phyloP scores from a whole-genome alignment of 53 echinoderm and acorn worm species.

The Henricia sp. region DNA sequence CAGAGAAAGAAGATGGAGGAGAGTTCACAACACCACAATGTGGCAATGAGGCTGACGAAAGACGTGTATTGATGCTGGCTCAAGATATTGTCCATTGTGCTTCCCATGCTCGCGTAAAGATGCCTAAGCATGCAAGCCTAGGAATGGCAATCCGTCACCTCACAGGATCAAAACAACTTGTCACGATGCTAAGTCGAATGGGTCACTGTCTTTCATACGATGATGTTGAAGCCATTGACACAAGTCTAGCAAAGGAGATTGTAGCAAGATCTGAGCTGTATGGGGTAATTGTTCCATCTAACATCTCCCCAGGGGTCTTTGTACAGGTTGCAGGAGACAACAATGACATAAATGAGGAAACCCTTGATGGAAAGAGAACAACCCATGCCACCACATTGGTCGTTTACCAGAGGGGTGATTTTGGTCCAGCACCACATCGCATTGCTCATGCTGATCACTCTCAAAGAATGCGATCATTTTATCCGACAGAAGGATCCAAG shows the following conservation, averaged over 20 bases:
- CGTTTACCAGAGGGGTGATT: slow-evolving; percentile 31
- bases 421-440: not conserved
- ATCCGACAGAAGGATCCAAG: not conserved
- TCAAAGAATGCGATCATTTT: slow-evolving; percentile 8
- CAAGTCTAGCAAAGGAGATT: slow-evolving; percentile 42
- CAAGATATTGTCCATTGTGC: slow-evolving; percentile 2
- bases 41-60: too few species aligned
- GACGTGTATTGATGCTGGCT: not conserved
- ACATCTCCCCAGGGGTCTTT: slow-evolving; percentile 11
- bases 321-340: slow-evolving; percentile 59
- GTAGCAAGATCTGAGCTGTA: slow-evolving; percentile 27
- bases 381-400: slow-evolving; percentile 39
- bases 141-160: slow-evolving; percentile 38
- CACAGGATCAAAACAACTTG: slow-evolving; percentile 42
- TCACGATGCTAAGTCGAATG: slow-evolving; percentile 51
- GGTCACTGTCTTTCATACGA: slow-evolving; percentile 52
- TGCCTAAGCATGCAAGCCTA: slow-evolving; percentile 33
- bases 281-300: slow-evolving; percentile 25
- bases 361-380: slow-evolving; percentile 51
- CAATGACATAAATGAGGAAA: slow-evolving; percentile 62
- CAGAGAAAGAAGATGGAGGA: too few species aligned
- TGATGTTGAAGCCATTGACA: slow-evolving; percentile 56
- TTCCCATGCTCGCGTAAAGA: slow-evolving; percentile 28
- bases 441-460: slow-evolving; percentile 24
- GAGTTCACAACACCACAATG: too few species aligned